Conservation (phyloP, 2,113 vertebrate genomes). For the Galeopterus variegatus region DNA sequence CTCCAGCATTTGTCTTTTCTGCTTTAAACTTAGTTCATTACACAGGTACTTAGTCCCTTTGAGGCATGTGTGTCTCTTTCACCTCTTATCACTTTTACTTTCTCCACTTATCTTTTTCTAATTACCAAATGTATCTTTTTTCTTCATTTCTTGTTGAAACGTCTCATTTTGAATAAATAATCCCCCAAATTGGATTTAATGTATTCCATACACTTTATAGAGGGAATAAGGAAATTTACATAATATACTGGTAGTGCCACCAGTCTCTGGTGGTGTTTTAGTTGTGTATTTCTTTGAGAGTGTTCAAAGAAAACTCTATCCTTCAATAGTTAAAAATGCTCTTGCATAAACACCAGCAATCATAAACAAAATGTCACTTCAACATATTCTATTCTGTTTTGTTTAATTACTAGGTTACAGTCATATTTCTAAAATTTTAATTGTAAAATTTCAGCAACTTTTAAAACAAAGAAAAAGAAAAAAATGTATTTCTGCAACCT, state of each 20-base stretch:
- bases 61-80: neutral
- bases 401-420: neutral
- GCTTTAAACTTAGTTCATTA: neutral
- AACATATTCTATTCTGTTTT: neutral
- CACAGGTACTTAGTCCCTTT: neutral
- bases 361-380: neutral
- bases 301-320: neutral
- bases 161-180: neutral
- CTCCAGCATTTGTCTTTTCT: neutral
- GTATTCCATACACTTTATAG: neutral
- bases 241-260: neutral
- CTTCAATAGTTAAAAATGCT: slow-evolving; percentile 1
- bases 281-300: neutral
- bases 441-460: neutral
- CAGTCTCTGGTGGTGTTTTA: neutral
- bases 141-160: neutral
- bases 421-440: neutral
- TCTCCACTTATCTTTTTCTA: neutral
- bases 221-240: neutral
- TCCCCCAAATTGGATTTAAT: neutral
- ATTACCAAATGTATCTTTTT: neutral
- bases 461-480: neutral
- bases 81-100: neutral
- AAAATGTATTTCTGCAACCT: neutral
- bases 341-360: neutral